A percentile compares a stretch with the other conserved stretches of the same genome.
Conservation (phyloP, 1,140 invertebrate species). For the Choristoneura fumiferana region DNA sequence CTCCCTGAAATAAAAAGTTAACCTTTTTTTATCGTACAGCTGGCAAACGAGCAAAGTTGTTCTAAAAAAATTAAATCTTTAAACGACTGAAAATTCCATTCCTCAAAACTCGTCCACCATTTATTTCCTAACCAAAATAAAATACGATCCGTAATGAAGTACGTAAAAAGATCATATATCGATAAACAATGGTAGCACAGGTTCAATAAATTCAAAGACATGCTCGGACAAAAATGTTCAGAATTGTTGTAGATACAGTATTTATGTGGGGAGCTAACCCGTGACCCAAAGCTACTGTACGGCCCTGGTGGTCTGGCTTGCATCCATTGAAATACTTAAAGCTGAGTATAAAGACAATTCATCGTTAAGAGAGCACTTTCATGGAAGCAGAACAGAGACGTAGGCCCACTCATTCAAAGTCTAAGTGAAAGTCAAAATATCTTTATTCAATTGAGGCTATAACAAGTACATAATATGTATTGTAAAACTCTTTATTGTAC, state of each 20-base stretch:
- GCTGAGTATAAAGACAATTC: background rate
- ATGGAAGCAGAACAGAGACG: too few relatives aligned
- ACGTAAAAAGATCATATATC: conserved; percentile 18
- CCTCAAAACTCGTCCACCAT: background rate
- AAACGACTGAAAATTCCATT: too few relatives aligned
- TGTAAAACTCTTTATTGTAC: too few relatives aligned
- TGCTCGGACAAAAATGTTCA: conserved; percentile 49
- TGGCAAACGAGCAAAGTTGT: too few relatives aligned
- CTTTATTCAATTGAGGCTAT: too few relatives aligned
- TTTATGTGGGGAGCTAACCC: conserved; percentile 51
- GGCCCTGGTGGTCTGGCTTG: conserved; percentile 41
- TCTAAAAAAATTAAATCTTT: too few relatives aligned
- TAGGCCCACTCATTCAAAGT: too few relatives aligned
- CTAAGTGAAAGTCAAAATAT: too few relatives aligned
- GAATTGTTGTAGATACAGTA: conserved; percentile 50
- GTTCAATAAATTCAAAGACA: conserved; percentile 54
- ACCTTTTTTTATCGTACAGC: too few relatives aligned
- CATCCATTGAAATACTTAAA: conserved; percentile 8
- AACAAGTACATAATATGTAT: too few relatives aligned
- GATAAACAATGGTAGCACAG: conserved; percentile 47
- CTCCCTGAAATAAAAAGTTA: too few relatives aligned
- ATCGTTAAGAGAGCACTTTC: too few relatives aligned
- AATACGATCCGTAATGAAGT: conserved; percentile 3
- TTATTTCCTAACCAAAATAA: conserved; percentile 10
- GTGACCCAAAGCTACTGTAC: conserved; percentile 52